Base-by-base conservation (phyloP, 1,140 invertebrate genomes). In the Leptinotarsa texana region DNA sequence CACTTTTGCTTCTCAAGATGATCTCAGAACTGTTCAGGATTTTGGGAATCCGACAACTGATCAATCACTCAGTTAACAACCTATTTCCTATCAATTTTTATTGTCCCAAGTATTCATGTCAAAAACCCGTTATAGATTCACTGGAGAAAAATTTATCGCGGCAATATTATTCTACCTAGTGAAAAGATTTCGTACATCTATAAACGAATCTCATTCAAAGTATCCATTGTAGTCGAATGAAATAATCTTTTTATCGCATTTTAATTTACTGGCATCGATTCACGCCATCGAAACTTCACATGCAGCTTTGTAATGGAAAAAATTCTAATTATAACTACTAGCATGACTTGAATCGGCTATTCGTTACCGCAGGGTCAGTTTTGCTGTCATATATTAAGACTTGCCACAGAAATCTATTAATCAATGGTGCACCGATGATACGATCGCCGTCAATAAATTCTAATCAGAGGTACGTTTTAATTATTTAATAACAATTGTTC, bases 181-280 rank as follows among this genome's bases (percentile, higher is more conserved):
- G 33, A 57, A 57, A 57, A 57, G n/a, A 57, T 57, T 17, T 57
- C 51, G n/a, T 18, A 57, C 51, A 57, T 57, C 51, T 57, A 57
- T 57, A 57, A 57, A 57, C n/a, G n/a, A 57, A 57, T 57, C 51
- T 57, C 51, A 18, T 57, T 57, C 51, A 57, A 57, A 57, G 13
- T 18, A 18, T 15, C 51, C 51, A 57, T 57, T 57, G 51, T 57
- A 57, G 15, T 57, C 51, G 15, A 57, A 57, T 57, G 51, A 57
- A 57, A 57, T 57, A 57, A 57, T 57, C 51, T 57, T 57, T 57
- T 57, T 57, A 57, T 57, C 51, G 17, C 51, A 57, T 17, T 57
- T 57, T 57, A 57, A 57, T 57, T 17, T 57, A 57, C 51, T 57
- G 51, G 51, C 51, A 57, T 57, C 51, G 51, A 57, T 57, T 57